Percentiles rank a stretch among this genome's conserved stretches.
These are phyloP conservation scores for Daktulosphaira vitifoliae DNA, from an alignment of 1,140 invertebrate genomes.

Conservation along the genomic window DNA sequence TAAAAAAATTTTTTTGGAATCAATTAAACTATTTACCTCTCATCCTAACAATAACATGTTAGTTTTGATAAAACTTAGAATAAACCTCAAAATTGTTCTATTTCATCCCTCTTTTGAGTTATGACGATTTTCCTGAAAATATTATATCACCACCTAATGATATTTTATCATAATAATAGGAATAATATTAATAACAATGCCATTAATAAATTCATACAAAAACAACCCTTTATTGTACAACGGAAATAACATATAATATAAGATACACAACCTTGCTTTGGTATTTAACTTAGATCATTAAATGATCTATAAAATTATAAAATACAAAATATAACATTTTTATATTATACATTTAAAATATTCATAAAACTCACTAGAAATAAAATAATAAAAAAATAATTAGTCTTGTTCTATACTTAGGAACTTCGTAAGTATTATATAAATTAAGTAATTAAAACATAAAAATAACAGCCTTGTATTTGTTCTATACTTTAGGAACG, in stretches of 20 bases:
- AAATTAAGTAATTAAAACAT: background rate
- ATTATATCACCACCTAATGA: background rate
- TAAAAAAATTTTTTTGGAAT: too few species aligned
- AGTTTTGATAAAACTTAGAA: too few species aligned
- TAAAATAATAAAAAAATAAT: conserved; percentile 1
- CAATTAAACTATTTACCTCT: too few species aligned
- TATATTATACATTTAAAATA: background rate
- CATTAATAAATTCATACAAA: background rate
- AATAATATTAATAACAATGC: background rate
- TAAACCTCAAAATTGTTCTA: too few species aligned
- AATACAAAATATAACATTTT: too few species aligned
- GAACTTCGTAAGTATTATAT: conserved; percentile 3
- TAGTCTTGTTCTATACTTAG: background rate
- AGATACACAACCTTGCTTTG: background rate
- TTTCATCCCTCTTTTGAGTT: conserved; percentile 7
- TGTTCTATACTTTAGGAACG: conserved; percentile 2
- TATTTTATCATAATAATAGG: background rate
- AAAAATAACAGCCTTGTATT: conserved; percentile 1
- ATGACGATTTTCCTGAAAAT: conserved; percentile 1
- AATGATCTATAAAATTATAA: too few species aligned
- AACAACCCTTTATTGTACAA: conserved; percentile 5
- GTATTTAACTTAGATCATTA: background rate
- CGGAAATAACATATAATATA: background rate
- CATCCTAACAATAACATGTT: too few species aligned
- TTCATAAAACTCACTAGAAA: background rate